Evolutionary conservation across 2,888 invertebrate genomes (phyloP).

Genomic region (Acronicta leporina): DNA sequence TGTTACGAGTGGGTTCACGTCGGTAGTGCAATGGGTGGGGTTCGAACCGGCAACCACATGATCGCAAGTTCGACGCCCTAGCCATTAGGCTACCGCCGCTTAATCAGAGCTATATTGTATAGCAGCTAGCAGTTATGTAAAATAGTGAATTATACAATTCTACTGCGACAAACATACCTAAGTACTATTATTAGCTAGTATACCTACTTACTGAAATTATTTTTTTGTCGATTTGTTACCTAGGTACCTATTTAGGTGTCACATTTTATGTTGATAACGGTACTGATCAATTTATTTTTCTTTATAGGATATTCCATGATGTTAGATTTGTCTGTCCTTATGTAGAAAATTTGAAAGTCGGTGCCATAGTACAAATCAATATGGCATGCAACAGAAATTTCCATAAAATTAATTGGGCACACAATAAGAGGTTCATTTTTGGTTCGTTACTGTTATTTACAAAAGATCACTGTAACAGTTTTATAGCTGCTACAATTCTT

Average conservation of each 20-base stretch:
- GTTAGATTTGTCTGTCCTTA: slow-evolving; percentile 78
- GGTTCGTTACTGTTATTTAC: slow-evolving; percentile 93
- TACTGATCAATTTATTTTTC: neutral
- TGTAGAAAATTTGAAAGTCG: slow-evolving; percentile 72
- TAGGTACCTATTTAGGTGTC: neutral
- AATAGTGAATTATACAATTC: too few species aligned
- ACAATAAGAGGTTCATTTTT: slow-evolving; percentile 90
- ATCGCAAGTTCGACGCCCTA: too few species aligned
- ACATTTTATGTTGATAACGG: neutral
- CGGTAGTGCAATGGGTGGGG: too few species aligned
- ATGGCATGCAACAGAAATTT: slow-evolving; percentile 64
- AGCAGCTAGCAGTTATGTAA: too few species aligned
- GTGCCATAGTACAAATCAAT: slow-evolving; percentile 72
- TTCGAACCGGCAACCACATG: too few species aligned
- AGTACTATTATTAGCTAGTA: too few species aligned
- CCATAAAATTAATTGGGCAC: slow-evolving; percentile 75
- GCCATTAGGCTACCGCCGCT: too few species aligned
- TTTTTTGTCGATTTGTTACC: too few species aligned
- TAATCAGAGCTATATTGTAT: too few species aligned
- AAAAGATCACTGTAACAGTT: slow-evolving; percentile 90
- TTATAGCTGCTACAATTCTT: slow-evolving; percentile 91
- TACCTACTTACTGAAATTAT: too few species aligned
- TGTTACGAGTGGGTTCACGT: too few species aligned
- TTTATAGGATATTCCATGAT: slow-evolving; percentile 77
- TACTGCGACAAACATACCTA: too few species aligned